These are phyloP conservation scores for Epinephelus malabaricus DNA, from an alignment of 2,797 vertebrate species.

Conservation along the genomic window DNA sequence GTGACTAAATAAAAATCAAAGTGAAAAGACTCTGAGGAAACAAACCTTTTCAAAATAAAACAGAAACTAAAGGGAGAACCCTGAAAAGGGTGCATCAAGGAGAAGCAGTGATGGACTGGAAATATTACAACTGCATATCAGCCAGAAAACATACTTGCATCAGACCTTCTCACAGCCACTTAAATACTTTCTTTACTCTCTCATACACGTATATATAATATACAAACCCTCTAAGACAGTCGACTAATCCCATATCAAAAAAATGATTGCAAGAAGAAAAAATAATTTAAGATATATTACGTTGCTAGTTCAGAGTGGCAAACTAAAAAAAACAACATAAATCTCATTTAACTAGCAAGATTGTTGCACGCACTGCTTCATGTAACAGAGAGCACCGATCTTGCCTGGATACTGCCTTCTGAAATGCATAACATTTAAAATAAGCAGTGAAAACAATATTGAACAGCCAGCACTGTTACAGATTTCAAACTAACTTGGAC, in stretches of 20 bases:
- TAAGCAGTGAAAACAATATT: conserved; percentile 28
- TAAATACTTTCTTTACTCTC: conserved; percentile 49
- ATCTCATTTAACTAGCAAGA: conserved; percentile 12
- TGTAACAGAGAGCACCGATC: conserved; percentile 9
- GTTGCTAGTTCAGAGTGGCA: conserved; percentile 31
- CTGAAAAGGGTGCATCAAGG: conserved; percentile 3
- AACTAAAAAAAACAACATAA: conserved; percentile 16
- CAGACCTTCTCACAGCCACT: conserved; percentile 29
- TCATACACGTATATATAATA: conserved; percentile 80
- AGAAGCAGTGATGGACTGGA: conserved; percentile 31
- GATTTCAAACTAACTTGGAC: neutral
- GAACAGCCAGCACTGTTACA: conserved; percentile 24
- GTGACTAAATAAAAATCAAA: neutral
- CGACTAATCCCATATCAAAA: conserved; percentile 22
- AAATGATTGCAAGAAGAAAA: conserved; percentile 42
- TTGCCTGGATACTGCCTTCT: conserved; percentile 15
- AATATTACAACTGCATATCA: conserved; percentile 38
- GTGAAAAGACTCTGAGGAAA: neutral
- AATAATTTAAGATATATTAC: conserved; percentile 33
- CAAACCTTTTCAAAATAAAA: conserved; percentile 10
- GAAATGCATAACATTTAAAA: conserved; percentile 22
- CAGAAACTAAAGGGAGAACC: neutral
- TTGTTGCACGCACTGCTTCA: conserved; percentile 33
- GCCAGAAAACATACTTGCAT: conserved; percentile 43
- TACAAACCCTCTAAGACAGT: conserved; percentile 67